Percentiles rank a stretch among this genome's conserved stretches.
Conservation (phyloP, 2,888 invertebrate species). For the Agriotes lineatus region DNA sequence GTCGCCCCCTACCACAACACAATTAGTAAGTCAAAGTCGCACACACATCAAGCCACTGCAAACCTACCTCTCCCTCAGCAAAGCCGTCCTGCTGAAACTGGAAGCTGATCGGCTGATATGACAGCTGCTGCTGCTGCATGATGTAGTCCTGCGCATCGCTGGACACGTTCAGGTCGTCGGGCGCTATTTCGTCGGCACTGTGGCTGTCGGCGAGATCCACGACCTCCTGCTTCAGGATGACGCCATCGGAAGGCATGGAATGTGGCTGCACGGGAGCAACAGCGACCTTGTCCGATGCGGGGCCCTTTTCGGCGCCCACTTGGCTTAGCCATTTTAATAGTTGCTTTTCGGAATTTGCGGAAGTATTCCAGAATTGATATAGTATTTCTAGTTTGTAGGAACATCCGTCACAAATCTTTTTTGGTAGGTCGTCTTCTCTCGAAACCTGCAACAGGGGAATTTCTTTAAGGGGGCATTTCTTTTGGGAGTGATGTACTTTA, state of each 20-base stretch:
- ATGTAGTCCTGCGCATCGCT: conserved; percentile 50
- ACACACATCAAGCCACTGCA: no score
- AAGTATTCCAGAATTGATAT: conserved; percentile 79
- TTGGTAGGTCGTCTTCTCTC: conserved; percentile 76
- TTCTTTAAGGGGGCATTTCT: no score
- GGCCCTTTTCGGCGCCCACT: conserved; percentile 48
- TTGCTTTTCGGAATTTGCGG: conserved; percentile 74
- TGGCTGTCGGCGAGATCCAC: conserved; percentile 44
- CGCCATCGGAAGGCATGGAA: conserved; percentile 46
- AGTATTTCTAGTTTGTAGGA: conserved; percentile 78
- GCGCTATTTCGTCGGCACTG: conserved; percentile 34
- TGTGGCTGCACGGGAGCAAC: conserved; percentile 44
- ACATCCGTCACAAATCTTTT: conserved; percentile 79
- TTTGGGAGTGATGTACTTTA: neutral
- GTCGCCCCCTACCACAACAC: conserved; percentile 11
- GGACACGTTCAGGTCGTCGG: conserved; percentile 39
- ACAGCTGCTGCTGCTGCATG: conserved; percentile 53
- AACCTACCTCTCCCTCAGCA: conserved; percentile 22
- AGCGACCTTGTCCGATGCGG: conserved; percentile 42
- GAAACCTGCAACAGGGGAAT: conserved; percentile 71
- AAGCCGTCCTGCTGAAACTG: conserved; percentile 31
- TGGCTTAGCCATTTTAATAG: conserved; percentile 61
- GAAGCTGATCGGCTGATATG: conserved; percentile 47
- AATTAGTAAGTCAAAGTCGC: no score
- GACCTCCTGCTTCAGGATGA: conserved; percentile 52